A percentile compares a stretch with the other conserved stretches of the same genome.
Conservation (phyloP, 2,797 vertebrate species). For the Todus mexicanus region DNA sequence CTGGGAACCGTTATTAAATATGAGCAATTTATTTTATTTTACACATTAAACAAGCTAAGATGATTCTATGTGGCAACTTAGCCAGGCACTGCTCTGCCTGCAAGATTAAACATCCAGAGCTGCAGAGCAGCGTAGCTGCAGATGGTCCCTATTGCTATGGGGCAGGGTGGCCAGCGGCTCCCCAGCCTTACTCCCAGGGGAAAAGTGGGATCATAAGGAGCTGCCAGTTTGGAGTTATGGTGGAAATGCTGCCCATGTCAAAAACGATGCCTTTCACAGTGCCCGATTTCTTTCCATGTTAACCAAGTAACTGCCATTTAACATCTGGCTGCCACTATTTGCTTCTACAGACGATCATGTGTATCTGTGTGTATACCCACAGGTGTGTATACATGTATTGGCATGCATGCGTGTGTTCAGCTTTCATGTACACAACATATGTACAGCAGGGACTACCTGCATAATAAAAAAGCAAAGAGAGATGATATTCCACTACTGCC, state of each 20-base stretch:
- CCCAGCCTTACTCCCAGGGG: neutral
- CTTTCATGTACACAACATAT: neutral
- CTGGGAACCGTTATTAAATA: neutral
- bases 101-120: neutral
- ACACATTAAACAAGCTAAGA: neutral
- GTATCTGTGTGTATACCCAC: neutral
- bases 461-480: neutral
- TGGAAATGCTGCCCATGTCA: neutral
- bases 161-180: neutral
- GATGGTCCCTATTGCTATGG: fast-evolving
- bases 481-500: neutral
- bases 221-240: neutral
- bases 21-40: neutral
- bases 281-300: neutral
- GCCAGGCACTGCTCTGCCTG: neutral
- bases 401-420: neutral
- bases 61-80: neutral
- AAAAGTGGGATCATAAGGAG: neutral
- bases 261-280: neutral
- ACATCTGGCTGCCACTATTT: neutral
- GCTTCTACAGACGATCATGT: neutral
- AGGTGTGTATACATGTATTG: too few relatives aligned
- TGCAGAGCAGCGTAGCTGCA: neutral
- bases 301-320: neutral
- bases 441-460: neutral